These are phyloP conservation scores for Zosterops lateralis DNA, from an alignment of 2,113 vertebrate genomes.

Conservation along the genomic window DNA sequence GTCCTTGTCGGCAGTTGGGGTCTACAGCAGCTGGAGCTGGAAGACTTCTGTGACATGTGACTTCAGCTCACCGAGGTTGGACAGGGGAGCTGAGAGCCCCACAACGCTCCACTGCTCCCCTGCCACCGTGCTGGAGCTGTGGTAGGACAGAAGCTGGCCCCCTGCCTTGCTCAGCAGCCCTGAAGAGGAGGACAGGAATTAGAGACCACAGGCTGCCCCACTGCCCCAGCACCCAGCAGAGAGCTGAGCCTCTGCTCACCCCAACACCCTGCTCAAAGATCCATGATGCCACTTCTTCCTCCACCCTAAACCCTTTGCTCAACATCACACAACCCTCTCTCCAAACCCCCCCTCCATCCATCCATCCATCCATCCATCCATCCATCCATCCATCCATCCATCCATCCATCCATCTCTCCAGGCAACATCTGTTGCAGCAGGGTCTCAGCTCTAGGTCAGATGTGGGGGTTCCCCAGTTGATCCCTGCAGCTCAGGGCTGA, in stretches of 20 bases:
- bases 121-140: slow-evolving; percentile 65
- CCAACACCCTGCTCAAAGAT: background rate
- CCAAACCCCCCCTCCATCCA: background rate
- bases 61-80: slow-evolving; percentile 75
- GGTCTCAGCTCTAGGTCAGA: rapidly evolving
- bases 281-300: rapidly evolving
- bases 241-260: background rate
- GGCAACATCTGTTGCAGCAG: background rate
- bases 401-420: background rate
- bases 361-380: background rate
- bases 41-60: slow-evolving; percentile 72
- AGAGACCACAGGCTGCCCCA: background rate
- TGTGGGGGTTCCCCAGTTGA: rapidly evolving
- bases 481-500: background rate
- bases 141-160: slow-evolving; percentile 83
- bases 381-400: background rate
- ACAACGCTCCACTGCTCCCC: slow-evolving; percentile 83
- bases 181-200: slow-evolving; percentile 43
- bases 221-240: background rate
- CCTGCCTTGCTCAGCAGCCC: slow-evolving; percentile 78
- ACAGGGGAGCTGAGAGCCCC: slow-evolving; percentile 77
- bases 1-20: rapidly evolving
- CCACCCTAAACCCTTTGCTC: background rate
- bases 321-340: background rate
- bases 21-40: slow-evolving; percentile 79